Conservation (phyloP, 2,797 vertebrate genomes). For the Rallus crepitans region DNA sequence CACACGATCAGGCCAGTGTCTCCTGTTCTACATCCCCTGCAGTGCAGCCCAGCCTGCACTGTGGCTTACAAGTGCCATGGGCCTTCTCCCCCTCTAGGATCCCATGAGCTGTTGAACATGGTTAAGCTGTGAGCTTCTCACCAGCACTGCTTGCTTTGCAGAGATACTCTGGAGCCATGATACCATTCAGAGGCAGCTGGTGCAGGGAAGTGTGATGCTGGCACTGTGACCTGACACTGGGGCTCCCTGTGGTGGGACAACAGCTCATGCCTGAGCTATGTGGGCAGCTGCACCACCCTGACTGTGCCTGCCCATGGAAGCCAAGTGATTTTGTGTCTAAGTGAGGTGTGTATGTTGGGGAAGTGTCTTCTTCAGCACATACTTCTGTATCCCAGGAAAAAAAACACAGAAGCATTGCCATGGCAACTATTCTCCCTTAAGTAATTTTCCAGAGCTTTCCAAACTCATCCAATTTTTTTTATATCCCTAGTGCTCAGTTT, state of each 20-base stretch:
- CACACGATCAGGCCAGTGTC: not conserved
- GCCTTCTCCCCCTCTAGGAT: not conserved
- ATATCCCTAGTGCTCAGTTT: slow-evolving; percentile 7
- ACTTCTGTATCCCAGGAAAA: not conserved
- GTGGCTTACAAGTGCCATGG: not conserved
- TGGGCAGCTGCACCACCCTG: not conserved
- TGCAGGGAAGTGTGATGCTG: not conserved
- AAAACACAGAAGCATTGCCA: slow-evolving; percentile 6
- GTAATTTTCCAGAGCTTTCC: slow-evolving; percentile 5
- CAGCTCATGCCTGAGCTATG: not conserved
- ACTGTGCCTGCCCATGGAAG: rapidly evolving
- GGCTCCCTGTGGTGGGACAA: not conserved
- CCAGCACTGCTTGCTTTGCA: not conserved
- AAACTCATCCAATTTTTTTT: not conserved
- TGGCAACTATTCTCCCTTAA: not conserved
- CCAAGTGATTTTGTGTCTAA: not conserved
- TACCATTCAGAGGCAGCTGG: rapidly evolving
- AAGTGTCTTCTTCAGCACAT: not conserved
- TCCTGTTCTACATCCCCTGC: not conserved
- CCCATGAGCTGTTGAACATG: not conserved
- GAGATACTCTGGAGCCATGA: not conserved
- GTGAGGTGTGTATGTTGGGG: not conserved
- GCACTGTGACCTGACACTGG: not conserved
- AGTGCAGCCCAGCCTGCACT: not conserved
- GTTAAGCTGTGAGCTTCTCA: not conserved